Percentiles rank a stretch among this genome's conserved stretches.
Conservation (phyloP, 2,888 invertebrate genomes). For the Nomada lathburiana region DNA sequence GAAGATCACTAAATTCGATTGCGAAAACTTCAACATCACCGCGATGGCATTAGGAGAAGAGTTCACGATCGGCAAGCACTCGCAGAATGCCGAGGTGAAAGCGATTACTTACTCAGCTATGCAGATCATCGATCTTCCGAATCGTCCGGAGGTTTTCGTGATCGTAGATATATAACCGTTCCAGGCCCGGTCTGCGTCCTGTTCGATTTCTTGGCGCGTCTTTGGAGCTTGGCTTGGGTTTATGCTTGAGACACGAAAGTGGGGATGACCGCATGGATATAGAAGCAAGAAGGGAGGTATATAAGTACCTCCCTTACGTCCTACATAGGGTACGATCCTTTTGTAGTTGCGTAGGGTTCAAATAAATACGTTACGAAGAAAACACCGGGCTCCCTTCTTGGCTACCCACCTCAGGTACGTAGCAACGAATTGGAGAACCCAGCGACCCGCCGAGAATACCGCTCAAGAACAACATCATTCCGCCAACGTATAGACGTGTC, state of each 20-base stretch:
- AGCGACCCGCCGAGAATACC: not conserved
- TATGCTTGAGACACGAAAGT: slow-evolving; percentile 61
- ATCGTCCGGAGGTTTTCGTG: slow-evolving; percentile 94
- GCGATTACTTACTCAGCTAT: slow-evolving; percentile 99
- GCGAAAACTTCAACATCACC: slow-evolving; percentile 92
- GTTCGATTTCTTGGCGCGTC: slow-evolving; percentile 64
- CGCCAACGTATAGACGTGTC: not conserved
- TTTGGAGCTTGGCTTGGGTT: slow-evolving; percentile 60
- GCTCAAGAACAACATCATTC: not conserved
- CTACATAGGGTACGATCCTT: slow-evolving; percentile 78
- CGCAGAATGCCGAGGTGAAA: slow-evolving; percentile 99
- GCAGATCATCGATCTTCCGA: slow-evolving; percentile 93
- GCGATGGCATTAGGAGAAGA: slow-evolving; percentile 94
- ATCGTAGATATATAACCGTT: slow-evolving; percentile 95
- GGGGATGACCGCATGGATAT: slow-evolving; percentile 55
- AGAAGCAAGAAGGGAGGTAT: slow-evolving; percentile 59
- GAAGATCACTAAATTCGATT: slow-evolving; percentile 94
- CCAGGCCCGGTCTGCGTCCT: slow-evolving; percentile 39
- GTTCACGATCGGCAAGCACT: slow-evolving; percentile 96
- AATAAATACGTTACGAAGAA: slow-evolving; percentile 84
- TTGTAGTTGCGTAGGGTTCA: slow-evolving; percentile 81
- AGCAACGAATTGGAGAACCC: slow-evolving; percentile 25
- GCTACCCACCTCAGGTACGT: slow-evolving; percentile 70
- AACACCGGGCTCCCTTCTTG: slow-evolving; percentile 82
- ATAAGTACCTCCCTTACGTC: slow-evolving; percentile 68